phyloP scores from a whole-genome alignment of 2,888 invertebrate species.

The Cerastis leucographa region DNA sequence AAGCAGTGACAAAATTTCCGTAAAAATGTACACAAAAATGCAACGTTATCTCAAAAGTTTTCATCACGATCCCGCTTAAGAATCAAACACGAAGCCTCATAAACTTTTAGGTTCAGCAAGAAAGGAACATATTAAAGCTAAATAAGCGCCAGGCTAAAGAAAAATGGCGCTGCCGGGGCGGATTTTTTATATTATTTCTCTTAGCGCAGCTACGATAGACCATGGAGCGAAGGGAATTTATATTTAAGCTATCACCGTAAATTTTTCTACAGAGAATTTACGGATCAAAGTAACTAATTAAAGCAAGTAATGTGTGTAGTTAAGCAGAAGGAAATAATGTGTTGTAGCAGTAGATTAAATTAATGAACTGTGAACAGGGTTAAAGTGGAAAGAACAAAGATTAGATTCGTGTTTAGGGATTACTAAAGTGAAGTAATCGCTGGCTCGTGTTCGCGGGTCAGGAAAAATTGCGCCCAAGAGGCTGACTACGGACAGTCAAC shows the following conservation, averaged over 20 bases:
- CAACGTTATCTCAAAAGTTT: constrained; percentile 59
- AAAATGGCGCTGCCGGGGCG: constrained; percentile 67
- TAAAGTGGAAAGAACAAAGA: constrained; percentile 68
- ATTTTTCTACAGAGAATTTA: constrained; percentile 54
- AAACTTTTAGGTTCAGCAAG: constrained; percentile 67
- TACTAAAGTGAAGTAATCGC: constrained; percentile 70
- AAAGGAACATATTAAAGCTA: constrained; percentile 69
- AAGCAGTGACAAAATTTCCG: constrained; percentile 39
- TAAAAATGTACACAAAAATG: constrained; percentile 26
- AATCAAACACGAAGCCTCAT: constrained; percentile 67
- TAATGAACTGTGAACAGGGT: constrained; percentile 65
- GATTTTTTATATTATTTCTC: constrained; percentile 65
- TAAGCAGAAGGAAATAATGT: constrained; percentile 43
- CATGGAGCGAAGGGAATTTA: constrained; percentile 62
- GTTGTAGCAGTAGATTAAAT: constrained; percentile 62
- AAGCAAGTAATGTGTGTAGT: constrained; percentile 28
- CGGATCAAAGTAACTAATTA: constrained; percentile 55
- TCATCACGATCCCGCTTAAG: constrained; percentile 62
- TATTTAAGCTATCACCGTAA: constrained; percentile 62
- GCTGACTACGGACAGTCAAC: constrained; percentile 63
- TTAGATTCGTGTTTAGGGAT: constrained; percentile 72
- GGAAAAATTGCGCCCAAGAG: constrained; percentile 72
- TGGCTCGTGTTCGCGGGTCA: constrained; percentile 65
- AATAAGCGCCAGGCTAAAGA: constrained; percentile 71
- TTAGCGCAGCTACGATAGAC: constrained; percentile 56